Evolutionary conservation across 2,888 invertebrate species (phyloP).

Genomic region (Lepidocyrtinus sp.): DNA sequence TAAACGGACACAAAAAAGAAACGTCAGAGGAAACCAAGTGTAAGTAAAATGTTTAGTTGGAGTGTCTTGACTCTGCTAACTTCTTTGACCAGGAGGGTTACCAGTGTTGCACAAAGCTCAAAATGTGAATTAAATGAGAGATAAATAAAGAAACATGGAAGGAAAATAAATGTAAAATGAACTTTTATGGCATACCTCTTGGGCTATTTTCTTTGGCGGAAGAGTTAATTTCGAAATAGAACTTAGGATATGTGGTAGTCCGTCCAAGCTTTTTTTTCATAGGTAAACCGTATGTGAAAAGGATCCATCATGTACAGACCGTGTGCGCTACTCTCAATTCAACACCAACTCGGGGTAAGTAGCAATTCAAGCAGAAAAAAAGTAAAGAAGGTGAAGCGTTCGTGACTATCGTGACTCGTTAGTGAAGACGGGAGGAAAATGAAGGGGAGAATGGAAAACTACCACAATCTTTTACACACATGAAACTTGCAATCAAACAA

Average conservation of each 20-base stretch:
- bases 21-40: background rate
- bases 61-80: background rate
- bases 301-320: constrained; percentile 53
- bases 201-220: background rate
- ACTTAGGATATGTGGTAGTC: no score
- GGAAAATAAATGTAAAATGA: background rate
- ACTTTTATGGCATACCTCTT: background rate
- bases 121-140: constrained; percentile 7
- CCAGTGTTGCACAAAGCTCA: no score
- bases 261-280: no score
- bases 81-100: no score
- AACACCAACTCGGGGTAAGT: constrained; percentile 4
- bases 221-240: constrained; percentile 1
- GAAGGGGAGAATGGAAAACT: constrained; percentile 6
- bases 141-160: background rate
- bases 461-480: background rate
- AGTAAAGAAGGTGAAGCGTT: constrained; percentile 49
- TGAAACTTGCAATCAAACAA: constrained; percentile 31
- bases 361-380: constrained; percentile 48
- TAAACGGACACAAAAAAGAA: no score
- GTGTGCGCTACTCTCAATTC: background rate
- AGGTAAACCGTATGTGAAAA: constrained; percentile 51
- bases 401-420: constrained; percentile 61
- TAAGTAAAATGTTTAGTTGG: background rate
- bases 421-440: constrained; percentile 36